Evolutionary conservation across 2,888 invertebrate species (phyloP).

Genomic region (Ommatoiulus sabulosus): DNA sequence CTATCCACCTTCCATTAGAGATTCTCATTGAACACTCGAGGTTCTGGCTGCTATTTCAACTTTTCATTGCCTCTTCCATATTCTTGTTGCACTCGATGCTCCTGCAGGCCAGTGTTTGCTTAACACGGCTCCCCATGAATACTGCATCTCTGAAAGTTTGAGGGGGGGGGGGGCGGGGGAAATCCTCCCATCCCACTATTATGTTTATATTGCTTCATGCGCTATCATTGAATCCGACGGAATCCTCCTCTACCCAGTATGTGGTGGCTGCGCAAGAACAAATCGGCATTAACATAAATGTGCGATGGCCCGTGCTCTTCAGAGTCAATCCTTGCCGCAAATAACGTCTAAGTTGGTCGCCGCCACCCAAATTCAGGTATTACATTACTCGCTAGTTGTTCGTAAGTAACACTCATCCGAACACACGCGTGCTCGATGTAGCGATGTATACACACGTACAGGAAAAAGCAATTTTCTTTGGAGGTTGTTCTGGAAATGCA

Average conservation of each 20-base stretch:
- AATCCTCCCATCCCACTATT: neutral
- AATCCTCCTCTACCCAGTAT: neutral
- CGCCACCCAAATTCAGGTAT: conserved; percentile 3
- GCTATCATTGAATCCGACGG: neutral
- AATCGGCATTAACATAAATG: conserved; percentile 3
- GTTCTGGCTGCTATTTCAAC: too few relatives aligned
- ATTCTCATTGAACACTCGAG: neutral
- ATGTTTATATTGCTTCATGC: too few relatives aligned
- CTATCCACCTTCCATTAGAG: neutral
- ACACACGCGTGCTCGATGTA: neutral
- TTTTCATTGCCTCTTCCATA: neutral
- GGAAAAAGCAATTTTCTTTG: neutral
- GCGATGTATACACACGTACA: neutral
- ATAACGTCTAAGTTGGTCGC: too few relatives aligned
- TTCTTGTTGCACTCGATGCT: neutral
- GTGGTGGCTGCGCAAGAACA: neutral
- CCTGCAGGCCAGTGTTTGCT: neutral
- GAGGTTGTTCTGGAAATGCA: neutral
- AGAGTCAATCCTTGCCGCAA: neutral
- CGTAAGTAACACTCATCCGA: conserved; percentile 12
- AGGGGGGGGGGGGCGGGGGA: too few relatives aligned
- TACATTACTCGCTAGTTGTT: neutral
- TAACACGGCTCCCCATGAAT: neutral
- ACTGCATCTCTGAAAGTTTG: neutral
- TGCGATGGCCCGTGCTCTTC: neutral